These are phyloP conservation scores for Axea sp. DNA, from an alignment of 2,888 invertebrate species.

Conservation along the genomic window DNA sequence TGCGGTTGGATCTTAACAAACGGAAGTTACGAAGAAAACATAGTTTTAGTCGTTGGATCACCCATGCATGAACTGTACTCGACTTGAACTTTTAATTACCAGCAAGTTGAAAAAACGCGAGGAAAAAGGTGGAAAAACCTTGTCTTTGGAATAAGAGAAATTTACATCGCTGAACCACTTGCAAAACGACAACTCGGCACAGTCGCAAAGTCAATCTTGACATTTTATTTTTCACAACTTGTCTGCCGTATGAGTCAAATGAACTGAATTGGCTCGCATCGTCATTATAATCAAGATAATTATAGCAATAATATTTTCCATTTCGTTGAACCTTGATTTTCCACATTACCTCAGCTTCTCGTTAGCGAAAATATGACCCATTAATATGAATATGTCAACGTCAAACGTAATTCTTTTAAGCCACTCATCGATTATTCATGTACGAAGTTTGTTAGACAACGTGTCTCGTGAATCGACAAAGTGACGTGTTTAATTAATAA, in stretches of 20 bases:
- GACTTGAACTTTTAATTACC: conserved; percentile 62
- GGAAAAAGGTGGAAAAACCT: conserved; percentile 33
- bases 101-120: conserved; percentile 40
- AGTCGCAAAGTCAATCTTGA: conserved; percentile 37
- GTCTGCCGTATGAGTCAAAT: no score
- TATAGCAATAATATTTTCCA: conserved; percentile 29
- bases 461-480: conserved; percentile 12
- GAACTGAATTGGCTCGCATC: no score
- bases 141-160: conserved; percentile 30
- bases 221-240: conserved; percentile 34
- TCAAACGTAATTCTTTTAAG: conserved; percentile 24
- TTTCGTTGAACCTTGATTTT: conserved; percentile 1
- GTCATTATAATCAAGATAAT: conserved; percentile 12
- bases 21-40: conserved; percentile 36
- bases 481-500: conserved; percentile 12
- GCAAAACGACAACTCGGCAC: conserved; percentile 37
- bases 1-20: conserved; percentile 22
- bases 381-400: conserved; percentile 1
- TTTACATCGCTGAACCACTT: conserved; percentile 48
- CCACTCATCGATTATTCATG: conserved; percentile 19
- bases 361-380: not conserved
- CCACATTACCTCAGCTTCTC: not conserved
- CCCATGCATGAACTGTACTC: conserved; percentile 60
- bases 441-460: conserved; percentile 7
- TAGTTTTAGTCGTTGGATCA: conserved; percentile 46